phyloP scores from a whole-genome alignment of 2,888 invertebrate genomes.

The Laothoe populi region DNA sequence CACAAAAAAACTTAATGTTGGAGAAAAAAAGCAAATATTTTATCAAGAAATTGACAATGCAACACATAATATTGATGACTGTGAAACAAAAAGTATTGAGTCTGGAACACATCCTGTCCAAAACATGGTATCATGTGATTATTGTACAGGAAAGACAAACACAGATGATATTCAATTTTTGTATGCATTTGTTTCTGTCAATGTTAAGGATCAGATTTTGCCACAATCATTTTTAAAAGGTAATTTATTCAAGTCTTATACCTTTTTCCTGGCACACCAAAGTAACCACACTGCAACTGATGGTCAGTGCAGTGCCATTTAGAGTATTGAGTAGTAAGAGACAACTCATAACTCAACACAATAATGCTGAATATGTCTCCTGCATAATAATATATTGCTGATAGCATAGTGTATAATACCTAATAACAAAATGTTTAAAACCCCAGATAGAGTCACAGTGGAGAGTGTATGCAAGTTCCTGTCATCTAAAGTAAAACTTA shows the following conservation, averaged over 20 bases:
- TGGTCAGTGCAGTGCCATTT: too few relatives aligned
- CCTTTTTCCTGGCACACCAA: too few relatives aligned
- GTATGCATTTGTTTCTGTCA: constrained; percentile 72
- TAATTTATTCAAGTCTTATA: too few relatives aligned
- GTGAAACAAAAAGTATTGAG: constrained; percentile 22
- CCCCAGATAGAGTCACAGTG: constrained; percentile 62
- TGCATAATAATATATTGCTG: too few relatives aligned
- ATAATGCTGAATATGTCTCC: too few relatives aligned
- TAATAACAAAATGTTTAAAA: background rate
- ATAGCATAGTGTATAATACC: too few relatives aligned
- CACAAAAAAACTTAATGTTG: background rate
- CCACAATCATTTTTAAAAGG: constrained; percentile 72
- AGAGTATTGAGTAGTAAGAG: too few relatives aligned
- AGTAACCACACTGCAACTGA: too few relatives aligned
- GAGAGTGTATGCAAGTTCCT: constrained; percentile 74
- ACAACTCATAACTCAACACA: too few relatives aligned
- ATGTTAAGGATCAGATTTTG: constrained; percentile 69
- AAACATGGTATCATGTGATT: constrained; percentile 49
- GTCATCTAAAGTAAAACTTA: constrained; percentile 65
- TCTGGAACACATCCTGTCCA: background rate
- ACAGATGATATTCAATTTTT: constrained; percentile 62
- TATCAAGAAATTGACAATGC: constrained; percentile 3
- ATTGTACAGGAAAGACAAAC: constrained; percentile 46
- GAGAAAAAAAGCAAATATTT: background rate
- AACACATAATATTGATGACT: constrained; percentile 24